Base-by-base conservation (phyloP, 2,797 vertebrate species). In the Protonibea diacanthus region DNA sequence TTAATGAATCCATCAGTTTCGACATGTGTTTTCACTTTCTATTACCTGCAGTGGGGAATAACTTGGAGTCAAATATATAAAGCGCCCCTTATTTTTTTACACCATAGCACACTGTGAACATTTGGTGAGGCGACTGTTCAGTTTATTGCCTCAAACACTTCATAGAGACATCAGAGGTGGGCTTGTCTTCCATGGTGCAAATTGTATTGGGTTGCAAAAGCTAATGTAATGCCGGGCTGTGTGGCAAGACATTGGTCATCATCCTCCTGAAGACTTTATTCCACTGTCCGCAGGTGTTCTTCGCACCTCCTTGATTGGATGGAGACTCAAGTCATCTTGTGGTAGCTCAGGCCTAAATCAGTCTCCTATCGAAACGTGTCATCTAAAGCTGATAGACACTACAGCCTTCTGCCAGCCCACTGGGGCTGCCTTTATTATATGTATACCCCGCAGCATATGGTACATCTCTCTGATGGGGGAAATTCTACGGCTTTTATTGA, bases 321-420 rank as follows among this genome's bases (percentile, higher is more conserved):
- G 92, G 91, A 90, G 92, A 91, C 91, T 87, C 82, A 47, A 89
- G 89, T 93, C 92, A 91, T 93, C 91, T 91, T 68, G 86, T 20
- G 75, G 87, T 79, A 88, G 88, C 94, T 89, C 83, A 56, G 83
- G 86, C 81, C 83, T 85, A 92, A 93, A 93, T 94, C 92, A 94
- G 89, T 87, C 84, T 88, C 80, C 86, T 89, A 93, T 94, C 82
- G 77, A 93, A 94, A 93, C 90, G 83, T 94, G 91, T 92, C 90
- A 91, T 94, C 91, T 89, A 92, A 92, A 92, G 87, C 93, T 93
- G 92, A 95, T 94, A 85, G 93, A 92, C 91, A 91, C 91, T 91
- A 88, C 83, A 91, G 89, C 78, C 81, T 33, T 80, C 82, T 76
- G 82, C 80, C 13, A 42, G 78, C 76, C 87, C 72, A 44, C 87